phyloP scores from a whole-genome alignment of 2,113 vertebrate species.

The Canis aureus region DNA sequence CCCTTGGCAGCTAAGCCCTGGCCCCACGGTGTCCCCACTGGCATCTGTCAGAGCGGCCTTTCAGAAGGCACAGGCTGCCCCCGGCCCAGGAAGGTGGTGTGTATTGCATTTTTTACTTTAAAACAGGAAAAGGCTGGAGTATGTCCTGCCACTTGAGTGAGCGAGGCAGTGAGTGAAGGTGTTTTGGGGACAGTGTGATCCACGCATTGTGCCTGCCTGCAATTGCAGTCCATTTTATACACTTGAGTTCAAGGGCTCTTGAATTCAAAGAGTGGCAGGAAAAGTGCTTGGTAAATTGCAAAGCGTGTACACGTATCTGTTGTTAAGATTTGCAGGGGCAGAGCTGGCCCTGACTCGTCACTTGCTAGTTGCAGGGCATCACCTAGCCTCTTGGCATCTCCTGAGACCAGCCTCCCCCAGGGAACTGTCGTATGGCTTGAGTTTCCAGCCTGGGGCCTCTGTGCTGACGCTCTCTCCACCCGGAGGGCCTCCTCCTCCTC shows the following conservation, averaged over 20 bases:
- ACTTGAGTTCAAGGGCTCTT: constrained; percentile 77
- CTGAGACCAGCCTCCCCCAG: background rate
- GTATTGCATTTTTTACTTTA: background rate
- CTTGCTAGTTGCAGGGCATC: background rate
- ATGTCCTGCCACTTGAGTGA: background rate
- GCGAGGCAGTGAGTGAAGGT: background rate
- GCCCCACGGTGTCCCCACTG: background rate
- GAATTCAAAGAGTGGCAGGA: constrained; percentile 45
- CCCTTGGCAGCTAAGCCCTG: background rate
- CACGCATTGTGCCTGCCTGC: background rate
- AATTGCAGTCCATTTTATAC: background rate
- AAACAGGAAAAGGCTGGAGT: constrained; percentile 19
- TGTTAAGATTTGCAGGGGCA: background rate
- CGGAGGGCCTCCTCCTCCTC: background rate
- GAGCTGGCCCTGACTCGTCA: background rate
- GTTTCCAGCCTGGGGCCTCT: background rate
- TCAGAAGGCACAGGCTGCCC: background rate
- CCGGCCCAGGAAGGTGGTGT: background rate
- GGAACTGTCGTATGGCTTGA: fast-evolving
- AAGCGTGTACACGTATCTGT: background rate
- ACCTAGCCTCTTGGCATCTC: background rate
- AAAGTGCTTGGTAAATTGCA: background rate
- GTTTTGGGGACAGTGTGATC: background rate
- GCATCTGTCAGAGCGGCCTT: background rate
- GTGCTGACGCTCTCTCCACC: background rate